Percentiles rank a stretch among this genome's conserved stretches.
Conservation (phyloP, 2,888 invertebrate genomes). For the Entomobrya multifasciata region DNA sequence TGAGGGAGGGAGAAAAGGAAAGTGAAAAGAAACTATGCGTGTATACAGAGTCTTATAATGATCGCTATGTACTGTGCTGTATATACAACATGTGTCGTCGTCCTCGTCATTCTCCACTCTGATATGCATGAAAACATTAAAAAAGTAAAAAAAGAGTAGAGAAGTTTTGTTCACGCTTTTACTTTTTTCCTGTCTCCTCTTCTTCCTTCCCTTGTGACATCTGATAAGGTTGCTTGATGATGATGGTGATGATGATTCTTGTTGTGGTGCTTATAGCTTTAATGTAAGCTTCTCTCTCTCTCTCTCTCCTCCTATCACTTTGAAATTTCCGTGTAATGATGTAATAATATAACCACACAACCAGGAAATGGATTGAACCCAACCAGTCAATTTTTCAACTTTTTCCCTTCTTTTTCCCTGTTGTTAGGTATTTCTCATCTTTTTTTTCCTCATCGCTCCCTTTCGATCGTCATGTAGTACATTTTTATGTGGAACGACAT, state of each 20-base stretch:
- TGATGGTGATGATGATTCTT: conserved; percentile 39
- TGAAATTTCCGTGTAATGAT: conserved; percentile 68
- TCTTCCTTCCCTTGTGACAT: conserved; percentile 66
- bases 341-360: conserved; percentile 69
- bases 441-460: conserved; percentile 12
- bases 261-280: conserved; percentile 56
- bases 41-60: neutral
- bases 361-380: conserved; percentile 71
- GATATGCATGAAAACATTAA: conserved; percentile 60
- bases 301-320: conserved; percentile 19
- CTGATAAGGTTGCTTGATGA: conserved; percentile 67
- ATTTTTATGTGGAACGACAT: conserved; percentile 37
- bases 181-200: conserved; percentile 37
- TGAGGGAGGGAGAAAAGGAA: conserved; percentile 28
- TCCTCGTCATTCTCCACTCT: neutral
- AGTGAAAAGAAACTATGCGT: conserved; percentile 33
- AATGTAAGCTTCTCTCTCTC: conserved; percentile 16
- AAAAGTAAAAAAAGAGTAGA: conserved; percentile 51
- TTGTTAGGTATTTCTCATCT: neutral
- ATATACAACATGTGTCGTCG: neutral
- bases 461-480: neutral
- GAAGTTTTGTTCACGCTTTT: conserved; percentile 67
- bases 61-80: no score
- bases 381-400: conserved; percentile 71
- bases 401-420: conserved; percentile 25